Evolutionary conservation across 2,888 invertebrate genomes (phyloP).

Genomic region (Callyntrura guangdongensis): DNA sequence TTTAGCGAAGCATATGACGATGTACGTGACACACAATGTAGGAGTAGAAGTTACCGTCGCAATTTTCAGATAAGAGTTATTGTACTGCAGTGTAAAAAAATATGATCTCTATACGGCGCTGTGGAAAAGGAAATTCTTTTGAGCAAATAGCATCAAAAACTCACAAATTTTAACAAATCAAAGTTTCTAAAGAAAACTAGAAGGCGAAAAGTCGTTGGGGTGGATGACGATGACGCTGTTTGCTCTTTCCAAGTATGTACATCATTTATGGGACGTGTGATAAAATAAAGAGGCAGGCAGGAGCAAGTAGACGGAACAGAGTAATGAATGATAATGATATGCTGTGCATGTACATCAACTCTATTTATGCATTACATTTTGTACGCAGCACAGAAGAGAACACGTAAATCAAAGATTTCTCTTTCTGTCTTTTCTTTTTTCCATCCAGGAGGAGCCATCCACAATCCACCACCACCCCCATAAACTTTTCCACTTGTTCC

Average conservation of each 20-base stretch:
- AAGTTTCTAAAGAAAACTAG: not conserved
- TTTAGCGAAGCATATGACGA: too few relatives aligned
- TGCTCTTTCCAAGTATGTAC: slow-evolving; percentile 2
- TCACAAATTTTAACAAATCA: not conserved
- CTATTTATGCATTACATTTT: slow-evolving; percentile 73
- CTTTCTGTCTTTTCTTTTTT: slow-evolving; percentile 66
- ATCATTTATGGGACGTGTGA: not conserved
- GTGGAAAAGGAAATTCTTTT: too few relatives aligned
- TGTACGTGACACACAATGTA: too few relatives aligned
- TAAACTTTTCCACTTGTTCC: slow-evolving; percentile 60
- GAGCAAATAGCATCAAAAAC: too few relatives aligned
- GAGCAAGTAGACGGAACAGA: slow-evolving; percentile 16
- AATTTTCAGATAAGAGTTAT: too few relatives aligned
- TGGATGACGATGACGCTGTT: slow-evolving; percentile 18
- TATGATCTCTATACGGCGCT: too few relatives aligned
- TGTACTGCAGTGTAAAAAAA: too few relatives aligned
- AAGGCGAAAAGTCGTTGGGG: slow-evolving; percentile 15
- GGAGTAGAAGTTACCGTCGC: too few relatives aligned
- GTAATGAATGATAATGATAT: slow-evolving; percentile 57
- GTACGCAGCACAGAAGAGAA: slow-evolving; percentile 66
- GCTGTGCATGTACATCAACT: slow-evolving; percentile 67
- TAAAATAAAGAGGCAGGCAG: not conserved
- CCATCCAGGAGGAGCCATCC: slow-evolving; percentile 45
- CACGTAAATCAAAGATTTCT: slow-evolving; percentile 78
- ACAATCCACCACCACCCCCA: slow-evolving; percentile 42